Base-by-base conservation (phyloP, 2,888 invertebrate species). In the Nycteola revayana region DNA sequence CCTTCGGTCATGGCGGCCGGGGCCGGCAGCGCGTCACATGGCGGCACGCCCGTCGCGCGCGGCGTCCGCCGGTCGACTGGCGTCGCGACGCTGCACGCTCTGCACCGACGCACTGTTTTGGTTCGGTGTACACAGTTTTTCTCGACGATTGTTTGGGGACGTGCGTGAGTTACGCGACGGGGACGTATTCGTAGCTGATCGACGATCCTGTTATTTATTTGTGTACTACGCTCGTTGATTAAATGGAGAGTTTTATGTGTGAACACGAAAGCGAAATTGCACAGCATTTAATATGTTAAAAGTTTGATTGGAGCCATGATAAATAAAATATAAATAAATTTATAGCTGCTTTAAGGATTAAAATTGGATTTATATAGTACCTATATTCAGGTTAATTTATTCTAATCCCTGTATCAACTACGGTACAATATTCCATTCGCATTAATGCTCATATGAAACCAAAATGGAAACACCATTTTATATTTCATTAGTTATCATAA, bases 1-100 rank as follows among this genome's bases (percentile, higher is more conserved):
- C 84, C 85, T 78, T 76, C 84, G 68, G 79, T 81, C 81, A 83
- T 83, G 69, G 66, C 75, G 69, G 66, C 74, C 66, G 66, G 67
- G 60, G 73, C 66, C 75, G 76, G 73, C 68, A 55, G 55, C 55
- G 55, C 55, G 58, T 69, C 67, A 72, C 75, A 70, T 69, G 66
- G 64, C 69, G 63, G 57, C 56, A 38, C 57, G 57, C 39, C 36
- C 58, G 57, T 57, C 83, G 77, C 72, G 69, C 73, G 65, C 75
- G 76, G 74, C 75, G 74, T 66, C 59, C 66, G 71, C 70, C 71
- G 67, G 71, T 61, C 66, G 65, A 70, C 72, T 72, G 75, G 53
- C 72, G 69, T 28, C 62, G 51, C 60, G 66, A 53, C 62, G 62
- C 67, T 54, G 62, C 57, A 52, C 44, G 49, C 49, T 53, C 55